Evolutionary conservation across 2,797 vertebrate species (phyloP).

Genomic region (Nyctibius grandis): DNA sequence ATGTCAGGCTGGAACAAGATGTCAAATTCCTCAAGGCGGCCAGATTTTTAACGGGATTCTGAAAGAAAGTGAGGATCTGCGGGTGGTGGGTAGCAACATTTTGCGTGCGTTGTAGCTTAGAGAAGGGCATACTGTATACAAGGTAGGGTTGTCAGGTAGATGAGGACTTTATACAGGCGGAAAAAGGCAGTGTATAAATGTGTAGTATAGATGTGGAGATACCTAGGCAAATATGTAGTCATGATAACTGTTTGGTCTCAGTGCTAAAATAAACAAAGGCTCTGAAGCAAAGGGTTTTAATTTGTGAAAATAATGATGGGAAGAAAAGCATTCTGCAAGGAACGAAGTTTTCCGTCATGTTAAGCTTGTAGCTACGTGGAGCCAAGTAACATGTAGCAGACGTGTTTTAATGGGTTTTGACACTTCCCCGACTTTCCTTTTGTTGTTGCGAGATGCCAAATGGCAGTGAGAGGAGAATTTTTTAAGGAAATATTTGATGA

Average conservation of each 20-base stretch:
- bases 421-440: not conserved
- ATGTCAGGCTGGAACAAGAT: not conserved
- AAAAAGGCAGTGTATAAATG: not conserved
- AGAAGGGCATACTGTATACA: not conserved
- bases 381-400: not conserved
- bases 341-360: not conserved
- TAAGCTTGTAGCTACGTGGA: rapidly evolving
- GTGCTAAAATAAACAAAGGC: not conserved
- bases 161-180: not conserved
- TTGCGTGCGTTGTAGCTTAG: not conserved
- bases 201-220: not conserved
- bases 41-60: not conserved
- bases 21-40: not conserved
- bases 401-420: not conserved
- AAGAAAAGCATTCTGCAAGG: not conserved
- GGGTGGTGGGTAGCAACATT: not conserved
- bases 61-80: not conserved
- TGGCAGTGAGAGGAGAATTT: not conserved
- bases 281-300: not conserved
- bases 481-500: not conserved
- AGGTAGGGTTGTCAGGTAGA: not conserved
- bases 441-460: not conserved
- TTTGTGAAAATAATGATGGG: not conserved
- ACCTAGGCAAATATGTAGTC: not conserved
- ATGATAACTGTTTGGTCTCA: not conserved